phyloP scores from a whole-genome alignment of 2,113 vertebrate species.

The Zingel zingel region DNA sequence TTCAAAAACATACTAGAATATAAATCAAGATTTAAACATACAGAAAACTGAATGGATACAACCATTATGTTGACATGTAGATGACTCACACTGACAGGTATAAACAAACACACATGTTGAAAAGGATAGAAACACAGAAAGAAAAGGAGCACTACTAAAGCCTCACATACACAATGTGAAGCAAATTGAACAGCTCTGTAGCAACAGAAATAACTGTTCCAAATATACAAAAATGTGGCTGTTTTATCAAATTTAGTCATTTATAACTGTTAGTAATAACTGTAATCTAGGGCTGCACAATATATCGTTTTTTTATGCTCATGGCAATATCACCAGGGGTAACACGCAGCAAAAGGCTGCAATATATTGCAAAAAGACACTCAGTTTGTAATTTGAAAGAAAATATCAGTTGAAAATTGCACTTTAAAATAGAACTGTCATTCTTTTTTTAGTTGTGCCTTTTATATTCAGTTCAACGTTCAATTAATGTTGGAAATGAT shows the following conservation, averaged over 20 bases:
- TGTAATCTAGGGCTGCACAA: too few species aligned
- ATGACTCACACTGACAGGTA: neutral
- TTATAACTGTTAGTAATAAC: neutral
- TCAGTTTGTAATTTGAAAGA: too few species aligned
- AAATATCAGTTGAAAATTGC: too few species aligned
- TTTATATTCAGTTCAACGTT: too few species aligned
- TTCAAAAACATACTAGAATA: neutral
- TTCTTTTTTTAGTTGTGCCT: too few species aligned
- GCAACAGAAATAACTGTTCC: slow-evolving; percentile 16
- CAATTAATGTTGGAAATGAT: too few species aligned
- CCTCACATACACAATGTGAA: neutral
- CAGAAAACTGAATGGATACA: neutral
- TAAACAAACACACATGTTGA: neutral
- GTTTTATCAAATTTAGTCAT: neutral
- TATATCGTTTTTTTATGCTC: too few species aligned
- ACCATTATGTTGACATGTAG: neutral
- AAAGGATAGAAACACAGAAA: neutral
- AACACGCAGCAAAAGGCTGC: too few species aligned
- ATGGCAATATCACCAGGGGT: too few species aligned
- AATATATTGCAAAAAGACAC: too few species aligned
- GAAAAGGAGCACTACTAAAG: neutral
- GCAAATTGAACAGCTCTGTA: slow-evolving; percentile 14
- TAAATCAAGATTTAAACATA: neutral
- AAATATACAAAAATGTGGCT: neutral
- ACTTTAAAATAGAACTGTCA: too few species aligned